Conservation (phyloP, 2,113 vertebrate species). For the Phylloscopus trochilus region DNA sequence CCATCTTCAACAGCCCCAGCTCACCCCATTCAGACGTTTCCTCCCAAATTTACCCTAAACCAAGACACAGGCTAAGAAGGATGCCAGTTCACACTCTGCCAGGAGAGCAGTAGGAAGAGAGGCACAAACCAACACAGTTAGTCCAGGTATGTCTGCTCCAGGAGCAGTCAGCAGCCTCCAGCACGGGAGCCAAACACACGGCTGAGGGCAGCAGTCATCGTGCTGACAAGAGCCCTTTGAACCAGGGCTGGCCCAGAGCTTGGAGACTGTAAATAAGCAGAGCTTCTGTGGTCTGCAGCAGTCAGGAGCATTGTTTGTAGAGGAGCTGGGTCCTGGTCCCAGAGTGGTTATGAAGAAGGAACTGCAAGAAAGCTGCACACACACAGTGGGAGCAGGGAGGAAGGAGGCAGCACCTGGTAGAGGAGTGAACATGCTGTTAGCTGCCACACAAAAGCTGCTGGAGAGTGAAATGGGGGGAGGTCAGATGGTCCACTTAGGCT, state of each 20-base stretch:
- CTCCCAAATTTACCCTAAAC: background rate
- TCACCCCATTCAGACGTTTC: background rate
- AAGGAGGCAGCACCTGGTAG: background rate
- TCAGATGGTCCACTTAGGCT: background rate
- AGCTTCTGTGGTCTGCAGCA: background rate
- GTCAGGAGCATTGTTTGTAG: background rate
- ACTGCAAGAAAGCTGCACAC: constrained; percentile 24
- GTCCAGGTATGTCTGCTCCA: background rate
- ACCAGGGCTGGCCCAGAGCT: background rate
- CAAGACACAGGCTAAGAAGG: background rate
- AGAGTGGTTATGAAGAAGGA: background rate
- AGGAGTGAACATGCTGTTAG: constrained; percentile 1
- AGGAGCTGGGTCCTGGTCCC: constrained; percentile 9
- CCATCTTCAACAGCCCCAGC: background rate
- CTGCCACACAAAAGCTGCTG: background rate
- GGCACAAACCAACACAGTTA: background rate
- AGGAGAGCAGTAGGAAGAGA: background rate
- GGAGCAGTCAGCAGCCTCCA: background rate
- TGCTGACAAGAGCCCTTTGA: background rate
- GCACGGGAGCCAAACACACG: background rate
- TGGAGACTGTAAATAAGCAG: background rate
- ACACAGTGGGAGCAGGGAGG: background rate
- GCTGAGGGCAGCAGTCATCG: background rate
- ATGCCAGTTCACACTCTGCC: background rate
- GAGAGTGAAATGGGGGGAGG: background rate